Evolutionary conservation across 2,797 vertebrate genomes (phyloP), one percentile per base, ranked within the genome.

Genomic region (Scomberomorus guttatus): DNA sequence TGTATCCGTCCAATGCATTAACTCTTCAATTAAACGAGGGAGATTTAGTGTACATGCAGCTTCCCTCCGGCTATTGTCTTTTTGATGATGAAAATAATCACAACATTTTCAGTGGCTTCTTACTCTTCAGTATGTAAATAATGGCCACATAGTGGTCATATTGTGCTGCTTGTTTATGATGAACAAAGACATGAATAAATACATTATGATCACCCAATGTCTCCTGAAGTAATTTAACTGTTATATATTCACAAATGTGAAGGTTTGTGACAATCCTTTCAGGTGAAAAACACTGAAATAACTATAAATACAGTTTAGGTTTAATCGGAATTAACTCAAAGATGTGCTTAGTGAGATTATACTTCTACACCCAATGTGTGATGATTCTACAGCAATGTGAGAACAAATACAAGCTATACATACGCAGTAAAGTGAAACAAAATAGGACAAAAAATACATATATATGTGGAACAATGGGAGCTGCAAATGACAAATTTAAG

Each of bases 1-100:
- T 78, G 39, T 75, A 71, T 4, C 0, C 75, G 44, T 77, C 65
- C 42, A 50, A 55, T 27, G 17, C 64, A 12, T 37, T 77, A 73
- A 61, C 32, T 74, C 27, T 63, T 79, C 57, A 79, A 34, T 48
- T 72, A 29, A 58, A 68, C 56, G 3, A 50, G 13, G 51, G 46
- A 27, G 69, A 73, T 72, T 24, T 55, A n/a, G 17, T 68, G 37
- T 52, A 57, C 42, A 34, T 62, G 50, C 10, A 37, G 37, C 42
- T 66, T 3, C 48, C 25, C 1, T 46, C 37, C 17, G 37, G 37
- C 5, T 18, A 1, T 0, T 0, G 2, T 9, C 58, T 68, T 59
- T 2, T 0, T 24, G 54, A 74, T 57, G 3, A 57, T 75, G 3
- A 1, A 39, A 2, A 48, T 39, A 73, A 54, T 66, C 50, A 72